Base-by-base conservation (phyloP, 2,113 vertebrate genomes). In the Xenopus laevis region DNA sequence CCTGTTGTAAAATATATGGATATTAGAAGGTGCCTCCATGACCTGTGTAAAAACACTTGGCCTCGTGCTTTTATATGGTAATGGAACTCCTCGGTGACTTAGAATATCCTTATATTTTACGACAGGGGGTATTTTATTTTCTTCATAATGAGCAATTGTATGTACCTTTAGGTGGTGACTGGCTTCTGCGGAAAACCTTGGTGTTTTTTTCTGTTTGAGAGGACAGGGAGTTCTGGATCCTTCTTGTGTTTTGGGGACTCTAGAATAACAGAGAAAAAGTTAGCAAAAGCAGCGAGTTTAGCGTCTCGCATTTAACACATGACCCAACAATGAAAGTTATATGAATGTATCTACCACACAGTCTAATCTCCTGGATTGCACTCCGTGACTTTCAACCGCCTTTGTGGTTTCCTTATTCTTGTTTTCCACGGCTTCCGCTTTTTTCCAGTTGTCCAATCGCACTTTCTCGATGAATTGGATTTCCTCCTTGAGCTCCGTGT, bases 401-500 rank as follows among this genome's bases (percentile, higher is more conserved):
- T 46, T 45, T 13, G 10, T 65, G 33, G 6, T 40, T 7, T 40
- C 33, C 81, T 79, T 86, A 20, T 74, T 79, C 63, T 75, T 83
- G 83, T 71, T 83, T 79, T 82, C 71, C 21, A 70, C 50, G 59
- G 83, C 76, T 66, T 89, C 85, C 65, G 69, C 86, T 86, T 87
- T 94, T 84, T 91, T 96, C 94, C 92, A 98, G 65, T 89, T 84
- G 44, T 91, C 91, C 12, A 99, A 71, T 15, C 96, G 95, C 65
- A 96, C 93, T 74, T 86, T 93, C 79, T 96, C 96, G 90, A 98
- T 89, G 46, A 90, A 84, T 69, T 47, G 91, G 10, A 98, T 87
- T 87, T 98, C 95, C 4, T 96, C 91, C 62, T 82, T 84, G 0
- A 98, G 91, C 18, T 94, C 88, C 5, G 62, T 21, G 73, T 95